A percentile compares a stretch with the other conserved stretches of the same genome.
phyloP scores from a whole-genome alignment of 2,888 invertebrate genomes.

The Protodeltote pygarga region DNA sequence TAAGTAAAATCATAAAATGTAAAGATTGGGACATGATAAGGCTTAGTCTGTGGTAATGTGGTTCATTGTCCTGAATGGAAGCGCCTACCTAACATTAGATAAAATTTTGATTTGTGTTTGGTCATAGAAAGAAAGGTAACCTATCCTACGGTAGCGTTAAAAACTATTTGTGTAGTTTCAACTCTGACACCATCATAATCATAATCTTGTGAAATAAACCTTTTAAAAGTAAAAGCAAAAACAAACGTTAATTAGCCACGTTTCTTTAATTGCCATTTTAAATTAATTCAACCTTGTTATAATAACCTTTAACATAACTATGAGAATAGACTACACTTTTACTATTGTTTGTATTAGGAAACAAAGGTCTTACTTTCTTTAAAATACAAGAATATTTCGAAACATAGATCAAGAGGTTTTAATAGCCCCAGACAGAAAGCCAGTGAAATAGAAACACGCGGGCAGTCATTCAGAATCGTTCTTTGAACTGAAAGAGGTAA shows the following conservation, averaged over 20 bases:
- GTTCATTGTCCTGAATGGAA: no score
- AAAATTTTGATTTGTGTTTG: no score
- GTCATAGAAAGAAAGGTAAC: no score
- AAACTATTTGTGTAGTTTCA: no score
- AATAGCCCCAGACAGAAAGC: not conserved
- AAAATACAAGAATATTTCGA: conserved; percentile 27
- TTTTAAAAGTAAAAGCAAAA: conserved; percentile 22
- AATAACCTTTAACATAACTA: conserved; percentile 16
- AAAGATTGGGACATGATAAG: conserved; percentile 43
- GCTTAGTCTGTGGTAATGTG: conserved; percentile 43
- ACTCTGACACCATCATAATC: no score
- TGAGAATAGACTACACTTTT: conserved; percentile 38
- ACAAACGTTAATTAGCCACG: conserved; percentile 17
- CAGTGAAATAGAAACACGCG: conserved; percentile 13
- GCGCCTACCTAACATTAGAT: no score
- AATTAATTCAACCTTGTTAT: conserved; percentile 18
- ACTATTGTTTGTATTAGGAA: conserved; percentile 30
- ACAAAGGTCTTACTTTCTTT: conserved; percentile 24
- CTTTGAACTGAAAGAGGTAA: conserved; percentile 19
- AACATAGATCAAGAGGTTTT: conserved; percentile 25
- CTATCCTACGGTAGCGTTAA: no score
- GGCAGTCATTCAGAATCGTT: conserved; percentile 30
- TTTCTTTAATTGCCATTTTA: conserved; percentile 13
- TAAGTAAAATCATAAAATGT: conserved; percentile 54
- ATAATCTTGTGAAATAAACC: not conserved